These are phyloP conservation scores for Brachyhypopomus occidentalis DNA, from an alignment of 2,113 vertebrate species.

Conservation along the genomic window DNA sequence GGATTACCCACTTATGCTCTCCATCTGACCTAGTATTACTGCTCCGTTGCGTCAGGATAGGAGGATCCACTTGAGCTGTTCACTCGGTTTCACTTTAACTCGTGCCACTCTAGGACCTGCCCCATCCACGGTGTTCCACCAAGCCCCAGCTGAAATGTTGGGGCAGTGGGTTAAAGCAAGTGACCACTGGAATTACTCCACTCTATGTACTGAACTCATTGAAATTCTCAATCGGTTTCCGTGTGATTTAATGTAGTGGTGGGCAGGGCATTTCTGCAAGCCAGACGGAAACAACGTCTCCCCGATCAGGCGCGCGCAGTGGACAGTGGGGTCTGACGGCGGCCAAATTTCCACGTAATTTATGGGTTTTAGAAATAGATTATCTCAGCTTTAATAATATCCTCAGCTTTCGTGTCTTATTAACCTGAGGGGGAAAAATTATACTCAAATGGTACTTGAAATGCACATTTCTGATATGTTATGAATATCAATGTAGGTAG, in stretches of 20 bases:
- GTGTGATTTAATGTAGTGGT: conserved; percentile 42
- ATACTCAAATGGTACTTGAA: neutral
- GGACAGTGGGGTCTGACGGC: neutral
- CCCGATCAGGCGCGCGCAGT: conserved; percentile 43
- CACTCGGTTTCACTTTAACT: conserved; percentile 24
- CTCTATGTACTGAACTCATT: conserved; percentile 29
- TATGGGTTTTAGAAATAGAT: neutral
- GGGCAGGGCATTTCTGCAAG: conserved; percentile 34
- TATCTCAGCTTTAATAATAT: conserved; percentile 17
- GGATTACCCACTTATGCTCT: conserved; percentile 4
- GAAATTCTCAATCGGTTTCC: conserved; percentile 8
- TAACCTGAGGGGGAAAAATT: neutral
- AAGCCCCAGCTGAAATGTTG: neutral
- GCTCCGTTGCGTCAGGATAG: conserved; percentile 32
- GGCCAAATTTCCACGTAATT: conserved; percentile 13
- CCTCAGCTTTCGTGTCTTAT: neutral
- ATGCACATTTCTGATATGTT: neutral
- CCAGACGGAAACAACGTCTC: conserved; percentile 32
- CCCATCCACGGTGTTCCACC: neutral
- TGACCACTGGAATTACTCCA: conserved; percentile 1
- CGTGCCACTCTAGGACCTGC: neutral
- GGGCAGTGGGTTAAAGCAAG: neutral
- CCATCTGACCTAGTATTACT: conserved; percentile 18
- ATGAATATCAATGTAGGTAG: neutral
- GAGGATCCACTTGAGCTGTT: conserved; percentile 18